These are phyloP conservation scores for Trichogramma pretiosum DNA, from an alignment of 1,140 invertebrate species.

Conservation along the genomic window DNA sequence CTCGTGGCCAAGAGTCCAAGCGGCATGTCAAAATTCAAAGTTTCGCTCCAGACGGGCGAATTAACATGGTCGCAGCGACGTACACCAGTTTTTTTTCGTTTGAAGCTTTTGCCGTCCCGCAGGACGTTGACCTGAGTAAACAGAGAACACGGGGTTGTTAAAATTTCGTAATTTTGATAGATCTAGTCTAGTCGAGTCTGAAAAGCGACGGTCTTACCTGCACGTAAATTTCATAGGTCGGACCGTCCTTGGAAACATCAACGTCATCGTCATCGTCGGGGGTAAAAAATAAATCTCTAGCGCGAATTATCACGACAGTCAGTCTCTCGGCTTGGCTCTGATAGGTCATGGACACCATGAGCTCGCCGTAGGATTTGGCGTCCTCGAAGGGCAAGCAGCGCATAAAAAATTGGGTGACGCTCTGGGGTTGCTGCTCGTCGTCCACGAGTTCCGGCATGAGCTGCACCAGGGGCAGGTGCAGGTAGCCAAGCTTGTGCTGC, in stretches of 20 bases:
- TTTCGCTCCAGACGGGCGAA: constrained; percentile 81
- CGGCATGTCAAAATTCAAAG: constrained; percentile 70
- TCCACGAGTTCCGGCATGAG: constrained; percentile 38
- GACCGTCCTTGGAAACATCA: no score
- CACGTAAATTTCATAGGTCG: constrained; percentile 68
- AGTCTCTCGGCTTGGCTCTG: constrained; percentile 69
- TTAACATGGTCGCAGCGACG: constrained; percentile 76
- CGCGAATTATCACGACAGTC: constrained; percentile 73
- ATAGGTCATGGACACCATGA: constrained; percentile 78
- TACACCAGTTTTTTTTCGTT: constrained; percentile 86
- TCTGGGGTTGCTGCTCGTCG: constrained; percentile 30
- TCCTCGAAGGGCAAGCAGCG: constrained; percentile 32
- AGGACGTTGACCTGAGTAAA: constrained; percentile 53
- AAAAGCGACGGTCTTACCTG: constrained; percentile 49
- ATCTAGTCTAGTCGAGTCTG: not conserved
- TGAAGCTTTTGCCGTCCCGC: constrained; percentile 66
- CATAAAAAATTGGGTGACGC: constrained; percentile 26
- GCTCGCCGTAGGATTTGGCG: constrained; percentile 53
- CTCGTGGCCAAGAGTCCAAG: constrained; percentile 49
- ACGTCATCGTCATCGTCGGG: constrained; percentile 49
- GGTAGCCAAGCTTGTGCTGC: constrained; percentile 52
- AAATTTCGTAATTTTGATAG: not conserved
- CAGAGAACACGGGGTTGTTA: no score
- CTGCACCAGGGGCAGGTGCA: constrained; percentile 46
- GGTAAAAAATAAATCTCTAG: constrained; percentile 67